phyloP scores from a whole-genome alignment of 92 coral and sea anemone genomes.

The Epizoanthus stellaris region DNA sequence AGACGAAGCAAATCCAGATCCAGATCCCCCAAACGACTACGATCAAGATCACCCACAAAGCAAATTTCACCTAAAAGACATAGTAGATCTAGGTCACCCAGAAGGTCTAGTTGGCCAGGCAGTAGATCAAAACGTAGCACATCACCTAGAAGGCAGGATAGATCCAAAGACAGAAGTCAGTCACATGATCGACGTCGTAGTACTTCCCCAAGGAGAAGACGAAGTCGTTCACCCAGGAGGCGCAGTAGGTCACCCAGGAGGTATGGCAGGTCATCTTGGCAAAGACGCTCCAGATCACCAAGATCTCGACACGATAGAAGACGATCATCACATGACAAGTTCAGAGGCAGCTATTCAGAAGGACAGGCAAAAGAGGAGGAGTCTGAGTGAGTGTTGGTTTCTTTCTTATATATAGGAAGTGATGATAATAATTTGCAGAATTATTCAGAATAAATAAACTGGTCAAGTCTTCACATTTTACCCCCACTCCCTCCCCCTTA shows the following conservation, averaged over 20 bases:
- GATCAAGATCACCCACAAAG: slow-evolving; percentile 42
- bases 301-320: slow-evolving; percentile 67
- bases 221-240: slow-evolving; percentile 56
- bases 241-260: slow-evolving; percentile 70
- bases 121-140: slow-evolving; percentile 26
- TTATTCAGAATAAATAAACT: no score
- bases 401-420: background rate
- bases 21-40: background rate
- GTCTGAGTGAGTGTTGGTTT: slow-evolving; percentile 75
- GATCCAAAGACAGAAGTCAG: slow-evolving; percentile 23
- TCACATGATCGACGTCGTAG: slow-evolving; percentile 54
- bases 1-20: slow-evolving; percentile 40
- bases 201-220: slow-evolving; percentile 61
- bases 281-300: slow-evolving; percentile 70
- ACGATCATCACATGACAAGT: slow-evolving; percentile 70
- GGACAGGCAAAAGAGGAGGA: slow-evolving; percentile 70
- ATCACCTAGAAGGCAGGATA: slow-evolving; percentile 39
- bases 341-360: slow-evolving; percentile 81
- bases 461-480: background rate
- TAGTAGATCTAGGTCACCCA: slow-evolving; percentile 67
- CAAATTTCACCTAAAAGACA: slow-evolving; percentile 44
- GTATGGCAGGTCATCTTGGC: slow-evolving; percentile 13
- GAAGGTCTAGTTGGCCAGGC: slow-evolving; percentile 16
- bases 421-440: no score
- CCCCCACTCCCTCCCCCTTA: no score